Evolutionary conservation across 2,797 vertebrate species (phyloP).

Genomic region (Myotis planiceps): DNA sequence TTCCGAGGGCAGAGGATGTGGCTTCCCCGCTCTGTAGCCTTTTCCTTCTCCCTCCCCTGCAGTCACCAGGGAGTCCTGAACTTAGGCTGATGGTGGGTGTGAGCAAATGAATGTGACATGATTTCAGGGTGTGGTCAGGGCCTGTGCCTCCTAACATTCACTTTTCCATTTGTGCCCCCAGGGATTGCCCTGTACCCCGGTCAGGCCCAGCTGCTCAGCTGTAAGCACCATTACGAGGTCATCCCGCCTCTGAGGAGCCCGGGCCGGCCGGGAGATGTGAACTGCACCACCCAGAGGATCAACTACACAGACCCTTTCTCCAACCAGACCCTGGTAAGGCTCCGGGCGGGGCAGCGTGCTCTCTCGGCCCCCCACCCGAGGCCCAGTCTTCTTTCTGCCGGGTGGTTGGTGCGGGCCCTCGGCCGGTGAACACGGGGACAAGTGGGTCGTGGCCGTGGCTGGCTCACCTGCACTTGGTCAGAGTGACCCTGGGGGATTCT

Average conservation of each 20-base stretch:
- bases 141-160: background rate
- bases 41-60: background rate
- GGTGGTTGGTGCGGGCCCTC: accelerated
- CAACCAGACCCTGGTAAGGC: slow-evolving; percentile 91
- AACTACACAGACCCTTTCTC: slow-evolving; percentile 93
- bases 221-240: slow-evolving; percentile 94
- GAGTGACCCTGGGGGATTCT: background rate
- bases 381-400: background rate
- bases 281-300: slow-evolving; percentile 90
- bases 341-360: background rate
- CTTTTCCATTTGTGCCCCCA: slow-evolving; percentile 74
- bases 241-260: slow-evolving; percentile 92
- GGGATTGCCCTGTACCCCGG: slow-evolving; percentile 96
- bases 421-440: background rate
- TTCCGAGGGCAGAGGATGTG: background rate
- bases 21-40: background rate
- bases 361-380: accelerated
- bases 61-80: background rate
- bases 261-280: slow-evolving; percentile 87
- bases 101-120: background rate
- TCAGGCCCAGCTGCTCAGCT: slow-evolving; percentile 93
- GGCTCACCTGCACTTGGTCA: background rate
- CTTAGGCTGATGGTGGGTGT: background rate
- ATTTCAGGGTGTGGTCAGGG: background rate
- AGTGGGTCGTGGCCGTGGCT: accelerated